Conservation (phyloP, 1,140 invertebrate genomes). For the Drosophila subobscura region DNA sequence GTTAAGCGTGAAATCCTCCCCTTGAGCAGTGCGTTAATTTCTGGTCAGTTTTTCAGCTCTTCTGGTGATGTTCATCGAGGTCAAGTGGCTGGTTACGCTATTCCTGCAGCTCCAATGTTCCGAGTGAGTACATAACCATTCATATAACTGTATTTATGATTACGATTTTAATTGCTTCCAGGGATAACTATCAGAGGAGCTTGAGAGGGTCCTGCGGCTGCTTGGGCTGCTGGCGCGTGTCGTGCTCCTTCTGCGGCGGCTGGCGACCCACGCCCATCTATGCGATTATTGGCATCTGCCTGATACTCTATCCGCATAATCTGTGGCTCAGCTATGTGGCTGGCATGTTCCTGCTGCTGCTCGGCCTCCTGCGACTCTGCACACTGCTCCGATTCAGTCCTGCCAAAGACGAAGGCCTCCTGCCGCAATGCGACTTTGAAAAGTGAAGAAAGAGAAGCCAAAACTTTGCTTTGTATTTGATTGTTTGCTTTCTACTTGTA, state of each 20-base stretch:
- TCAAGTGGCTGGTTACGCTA: constrained; percentile 80
- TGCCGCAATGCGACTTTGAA: constrained; percentile 80
- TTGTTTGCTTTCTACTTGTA: constrained; percentile 52
- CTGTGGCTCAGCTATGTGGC: constrained; percentile 82
- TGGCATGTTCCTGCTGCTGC: constrained; percentile 68
- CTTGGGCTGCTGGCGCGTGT: constrained; percentile 62
- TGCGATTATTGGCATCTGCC: constrained; percentile 64
- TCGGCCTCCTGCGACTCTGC: constrained; percentile 70
- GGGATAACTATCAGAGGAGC: constrained; percentile 63
- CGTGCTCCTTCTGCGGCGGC: constrained; percentile 52
- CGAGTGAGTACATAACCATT: constrained; percentile 59
- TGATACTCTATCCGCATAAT: constrained; percentile 79
- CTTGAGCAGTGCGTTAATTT: constrained; percentile 28
- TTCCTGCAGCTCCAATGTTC: constrained; percentile 72
- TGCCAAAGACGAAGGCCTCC: constrained; percentile 70
- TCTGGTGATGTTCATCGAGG: constrained; percentile 75
- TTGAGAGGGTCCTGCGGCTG: constrained; percentile 30
- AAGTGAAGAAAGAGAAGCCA: constrained; percentile 53
- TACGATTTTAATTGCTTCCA: constrained; percentile 38
- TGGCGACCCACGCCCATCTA: constrained; percentile 76
- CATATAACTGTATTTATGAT: constrained; percentile 33
- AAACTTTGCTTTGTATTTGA: constrained; percentile 30
- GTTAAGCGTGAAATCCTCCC: neutral
- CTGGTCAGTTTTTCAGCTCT: constrained; percentile 72
- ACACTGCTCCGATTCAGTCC: constrained; percentile 60